These are phyloP conservation scores for Pithys albifrons DNA, from an alignment of 2,113 vertebrate species.

Conservation along the genomic window DNA sequence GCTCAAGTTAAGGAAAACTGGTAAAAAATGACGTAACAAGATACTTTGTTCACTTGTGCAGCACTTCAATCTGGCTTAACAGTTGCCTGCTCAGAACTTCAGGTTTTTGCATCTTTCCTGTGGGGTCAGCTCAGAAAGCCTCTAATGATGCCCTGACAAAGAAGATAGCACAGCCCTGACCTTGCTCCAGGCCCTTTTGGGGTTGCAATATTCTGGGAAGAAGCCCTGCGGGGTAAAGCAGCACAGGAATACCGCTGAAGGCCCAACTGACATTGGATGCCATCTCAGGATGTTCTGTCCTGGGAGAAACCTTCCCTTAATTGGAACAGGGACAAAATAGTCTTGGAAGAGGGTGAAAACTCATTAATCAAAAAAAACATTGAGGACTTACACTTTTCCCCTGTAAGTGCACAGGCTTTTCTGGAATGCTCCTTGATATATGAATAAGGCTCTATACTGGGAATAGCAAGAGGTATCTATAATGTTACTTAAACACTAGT, in stretches of 20 bases:
- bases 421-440: fast-evolving
- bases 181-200: neutral
- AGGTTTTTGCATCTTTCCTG: neutral
- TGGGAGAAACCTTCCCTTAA: neutral
- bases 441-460: neutral
- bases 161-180: neutral
- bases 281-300: neutral
- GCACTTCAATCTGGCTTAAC: neutral
- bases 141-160: neutral
- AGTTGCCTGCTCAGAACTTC: neutral
- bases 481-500: neutral
- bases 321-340: neutral
- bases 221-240: neutral
- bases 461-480: neutral
- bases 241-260: fast-evolving
- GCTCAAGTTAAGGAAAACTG: neutral
- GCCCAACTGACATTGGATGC: neutral
- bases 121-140: neutral
- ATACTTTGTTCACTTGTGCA: neutral
- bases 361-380: neutral
- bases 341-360: neutral
- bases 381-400: neutral
- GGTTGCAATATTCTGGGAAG: neutral
- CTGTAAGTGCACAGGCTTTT: neutral
- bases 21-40: neutral